Evolutionary conservation across 2,113 vertebrate species (phyloP).

Genomic region (Lasiurus cinereus): DNA sequence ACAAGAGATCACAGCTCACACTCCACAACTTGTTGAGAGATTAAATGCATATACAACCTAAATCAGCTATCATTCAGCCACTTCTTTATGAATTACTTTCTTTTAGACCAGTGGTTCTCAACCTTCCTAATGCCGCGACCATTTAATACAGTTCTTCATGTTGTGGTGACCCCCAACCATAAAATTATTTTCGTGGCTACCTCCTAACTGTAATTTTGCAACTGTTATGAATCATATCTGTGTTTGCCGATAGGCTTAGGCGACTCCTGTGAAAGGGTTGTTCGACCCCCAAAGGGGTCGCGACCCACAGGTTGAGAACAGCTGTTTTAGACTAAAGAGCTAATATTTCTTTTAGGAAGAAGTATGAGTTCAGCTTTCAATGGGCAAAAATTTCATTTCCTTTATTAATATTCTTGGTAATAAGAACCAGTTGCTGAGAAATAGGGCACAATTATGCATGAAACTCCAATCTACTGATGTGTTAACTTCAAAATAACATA

Average conservation of each 20-base stretch:
- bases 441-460: background rate
- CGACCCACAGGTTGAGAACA: too few relatives aligned
- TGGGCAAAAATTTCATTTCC: slow-evolving; percentile 22
- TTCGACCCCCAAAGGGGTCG: too few relatives aligned
- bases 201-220: too few relatives aligned
- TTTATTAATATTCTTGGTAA: slow-evolving; percentile 35
- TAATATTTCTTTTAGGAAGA: background rate
- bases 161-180: too few relatives aligned
- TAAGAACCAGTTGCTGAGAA: slow-evolving; percentile 43
- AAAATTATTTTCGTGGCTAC: too few relatives aligned
- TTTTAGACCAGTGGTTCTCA: background rate
- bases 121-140: too few relatives aligned
- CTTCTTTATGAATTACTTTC: slow-evolving; percentile 5
- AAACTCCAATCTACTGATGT: background rate
- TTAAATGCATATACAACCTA: background rate
- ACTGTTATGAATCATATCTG: too few relatives aligned
- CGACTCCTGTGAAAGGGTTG: too few relatives aligned
- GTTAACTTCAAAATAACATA: background rate
- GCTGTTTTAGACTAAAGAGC: background rate
- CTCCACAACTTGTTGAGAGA: background rate
- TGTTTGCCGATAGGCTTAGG: too few relatives aligned
- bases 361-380: slow-evolving; percentile 46
- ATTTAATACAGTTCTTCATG: too few relatives aligned
- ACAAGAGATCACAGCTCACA: background rate
- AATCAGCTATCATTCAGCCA: background rate